phyloP scores from a whole-genome alignment of 2,797 vertebrate species.

The Cichlasoma orientale region DNA sequence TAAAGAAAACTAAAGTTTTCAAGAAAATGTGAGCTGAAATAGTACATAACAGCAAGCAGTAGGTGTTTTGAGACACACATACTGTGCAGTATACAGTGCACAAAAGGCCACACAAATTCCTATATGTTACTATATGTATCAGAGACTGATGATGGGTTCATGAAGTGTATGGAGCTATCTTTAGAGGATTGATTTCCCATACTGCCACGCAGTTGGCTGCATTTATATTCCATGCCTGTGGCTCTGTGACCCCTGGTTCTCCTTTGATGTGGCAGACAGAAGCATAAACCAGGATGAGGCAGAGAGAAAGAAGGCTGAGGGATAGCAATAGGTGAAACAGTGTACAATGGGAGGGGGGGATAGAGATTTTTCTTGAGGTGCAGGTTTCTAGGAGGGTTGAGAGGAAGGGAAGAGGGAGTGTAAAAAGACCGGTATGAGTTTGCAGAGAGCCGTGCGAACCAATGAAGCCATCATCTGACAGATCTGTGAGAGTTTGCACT shows the following conservation, averaged over 20 bases:
- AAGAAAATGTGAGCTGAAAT: conserved; percentile 8
- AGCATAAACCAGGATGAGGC: conserved; percentile 85
- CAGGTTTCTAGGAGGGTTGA: conserved; percentile 79
- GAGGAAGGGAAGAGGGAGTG: conserved; percentile 73
- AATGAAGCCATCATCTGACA: conserved; percentile 98
- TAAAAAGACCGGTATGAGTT: conserved; percentile 73
- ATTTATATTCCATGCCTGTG: conserved; percentile 92
- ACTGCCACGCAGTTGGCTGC: conserved; percentile 90
- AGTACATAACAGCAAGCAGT: not conserved
- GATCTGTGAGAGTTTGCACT: conserved; percentile 81
- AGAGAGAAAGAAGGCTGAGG: conserved; percentile 79
- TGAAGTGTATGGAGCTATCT: conserved; percentile 84
- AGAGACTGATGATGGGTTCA: conserved; percentile 79
- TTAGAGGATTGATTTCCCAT: conserved; percentile 88
- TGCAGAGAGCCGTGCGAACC: conserved; percentile 79
- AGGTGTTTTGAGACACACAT: conserved; percentile 36
- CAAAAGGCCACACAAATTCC: conserved; percentile 57
- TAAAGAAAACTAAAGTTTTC: conserved; percentile 1
- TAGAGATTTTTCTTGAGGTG: conserved; percentile 69
- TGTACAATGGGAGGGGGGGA: conserved; percentile 69
- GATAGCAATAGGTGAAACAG: conserved; percentile 82
- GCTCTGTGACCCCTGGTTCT: conserved; percentile 96
- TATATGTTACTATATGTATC: conserved; percentile 76
- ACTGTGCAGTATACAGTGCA: conserved; percentile 27
- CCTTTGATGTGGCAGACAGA: conserved; percentile 97